phyloP scores from a whole-genome alignment of 2,888 invertebrate genomes.

The Macropis europaea region DNA sequence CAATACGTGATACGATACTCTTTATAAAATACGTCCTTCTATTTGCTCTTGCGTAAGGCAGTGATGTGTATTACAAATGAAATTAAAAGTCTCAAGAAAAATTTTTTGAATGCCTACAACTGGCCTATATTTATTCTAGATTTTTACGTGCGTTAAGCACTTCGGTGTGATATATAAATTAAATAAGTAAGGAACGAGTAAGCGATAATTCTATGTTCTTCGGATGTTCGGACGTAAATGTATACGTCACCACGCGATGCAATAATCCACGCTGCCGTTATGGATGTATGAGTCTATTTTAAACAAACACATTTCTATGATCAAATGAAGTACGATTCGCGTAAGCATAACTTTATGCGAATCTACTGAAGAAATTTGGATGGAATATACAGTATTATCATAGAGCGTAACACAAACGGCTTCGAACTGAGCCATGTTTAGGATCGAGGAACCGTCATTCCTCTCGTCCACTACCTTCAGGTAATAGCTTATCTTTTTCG shows the following conservation, averaged over 20 bases:
- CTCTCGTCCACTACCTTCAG: conserved; percentile 63
- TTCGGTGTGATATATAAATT: conserved; percentile 67
- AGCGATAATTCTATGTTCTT: conserved; percentile 40
- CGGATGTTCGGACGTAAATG: conserved; percentile 20
- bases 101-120: conserved; percentile 53
- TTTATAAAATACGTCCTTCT: conserved; percentile 43
- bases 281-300: conserved; percentile 60
- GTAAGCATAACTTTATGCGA: conserved; percentile 28
- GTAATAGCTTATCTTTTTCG: conserved; percentile 58
- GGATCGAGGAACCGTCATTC: conserved; percentile 41
- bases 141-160: conserved; percentile 60
- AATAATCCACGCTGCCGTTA: conserved; percentile 67
- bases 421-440: conserved; percentile 56
- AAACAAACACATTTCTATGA: conserved; percentile 57
- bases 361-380: conserved; percentile 43
- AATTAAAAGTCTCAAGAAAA: conserved; percentile 30
- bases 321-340: conserved; percentile 40
- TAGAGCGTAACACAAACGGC: conserved; percentile 52
- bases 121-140: conserved; percentile 64
- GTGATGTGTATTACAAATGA: conserved; percentile 34
- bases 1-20: conserved; percentile 28
- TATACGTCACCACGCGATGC: conserved; percentile 52
- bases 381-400: conserved; percentile 65
- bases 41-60: conserved; percentile 25
- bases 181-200: conserved; percentile 36